Percentiles rank a stretch among this genome's conserved stretches.
phyloP scores from a whole-genome alignment of 2,888 invertebrate genomes.

The Lasius fuliginosus region DNA sequence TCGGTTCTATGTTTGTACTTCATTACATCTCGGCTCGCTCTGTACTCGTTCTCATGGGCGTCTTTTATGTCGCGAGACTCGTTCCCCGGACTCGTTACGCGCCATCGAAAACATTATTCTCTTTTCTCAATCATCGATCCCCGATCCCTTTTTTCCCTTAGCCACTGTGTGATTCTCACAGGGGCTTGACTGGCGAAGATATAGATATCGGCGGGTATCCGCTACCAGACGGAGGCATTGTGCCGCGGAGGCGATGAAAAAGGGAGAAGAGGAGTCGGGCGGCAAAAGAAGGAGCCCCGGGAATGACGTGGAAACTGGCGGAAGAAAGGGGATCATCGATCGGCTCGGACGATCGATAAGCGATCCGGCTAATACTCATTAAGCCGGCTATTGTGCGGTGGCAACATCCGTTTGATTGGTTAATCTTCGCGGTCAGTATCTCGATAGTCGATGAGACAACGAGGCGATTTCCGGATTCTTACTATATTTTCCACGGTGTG shows the following conservation, averaged over 20 bases:
- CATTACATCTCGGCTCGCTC: slow-evolving; percentile 7
- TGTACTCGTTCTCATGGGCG: not conserved
- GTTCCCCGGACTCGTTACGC: slow-evolving; percentile 36
- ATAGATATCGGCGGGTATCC: slow-evolving; percentile 62
- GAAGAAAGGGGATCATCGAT: slow-evolving; percentile 71
- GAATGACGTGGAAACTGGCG: slow-evolving; percentile 70
- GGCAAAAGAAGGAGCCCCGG: slow-evolving; percentile 56
- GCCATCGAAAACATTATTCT: slow-evolving; percentile 44
- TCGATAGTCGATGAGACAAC: slow-evolving; percentile 42
- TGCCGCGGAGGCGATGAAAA: slow-evolving; percentile 59
- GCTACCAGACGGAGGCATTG: slow-evolving; percentile 66
- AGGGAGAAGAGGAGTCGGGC: slow-evolving; percentile 58
- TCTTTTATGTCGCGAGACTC: slow-evolving; percentile 34
- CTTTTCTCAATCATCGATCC: slow-evolving; percentile 54
- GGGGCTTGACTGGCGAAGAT: slow-evolving; percentile 49
- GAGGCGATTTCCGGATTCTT: slow-evolving; percentile 47
- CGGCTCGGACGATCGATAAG: slow-evolving; percentile 74
- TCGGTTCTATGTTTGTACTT: slow-evolving; percentile 6
- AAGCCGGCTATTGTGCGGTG: slow-evolving; percentile 82
- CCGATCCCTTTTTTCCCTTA: slow-evolving; percentile 33
- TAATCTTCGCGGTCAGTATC: slow-evolving; percentile 77
- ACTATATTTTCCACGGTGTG: slow-evolving; percentile 11
- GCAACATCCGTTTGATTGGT: slow-evolving; percentile 83
- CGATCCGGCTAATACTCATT: slow-evolving; percentile 80
- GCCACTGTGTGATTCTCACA: slow-evolving; percentile 48